Evolutionary conservation across 2,888 invertebrate species (phyloP).

Genomic region (Octonoba sinensis): DNA sequence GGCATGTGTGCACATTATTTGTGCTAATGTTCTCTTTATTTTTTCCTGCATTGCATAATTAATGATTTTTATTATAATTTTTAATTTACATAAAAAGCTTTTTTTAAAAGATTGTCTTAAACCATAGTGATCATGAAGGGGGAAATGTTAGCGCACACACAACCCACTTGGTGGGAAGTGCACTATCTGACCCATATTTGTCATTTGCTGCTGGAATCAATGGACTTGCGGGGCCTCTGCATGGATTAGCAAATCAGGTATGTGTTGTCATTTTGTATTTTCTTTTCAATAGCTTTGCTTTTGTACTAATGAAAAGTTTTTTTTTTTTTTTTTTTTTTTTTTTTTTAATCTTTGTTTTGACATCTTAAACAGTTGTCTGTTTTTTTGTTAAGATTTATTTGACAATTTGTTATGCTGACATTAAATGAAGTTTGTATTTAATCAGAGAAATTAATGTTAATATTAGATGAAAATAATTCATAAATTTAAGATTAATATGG

Average conservation of each 20-base stretch:
- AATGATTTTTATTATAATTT: background rate
- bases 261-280: background rate
- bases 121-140: slow-evolving; percentile 89
- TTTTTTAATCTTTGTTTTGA: too few species aligned
- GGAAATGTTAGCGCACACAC: slow-evolving; percentile 97
- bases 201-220: slow-evolving; percentile 93
- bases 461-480: too few species aligned
- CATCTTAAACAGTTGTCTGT: too few species aligned
- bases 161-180: slow-evolving; percentile 92
- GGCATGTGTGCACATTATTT: too few species aligned
- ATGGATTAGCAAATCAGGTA: slow-evolving; percentile 95
- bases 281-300: background rate
- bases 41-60: background rate
- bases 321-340: too few species aligned
- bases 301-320: background rate
- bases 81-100: background rate
- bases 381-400: too few species aligned
- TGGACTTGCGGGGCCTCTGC: slow-evolving; percentile 94
- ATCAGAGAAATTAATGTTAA: too few species aligned
- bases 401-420: too few species aligned
- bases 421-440: too few species aligned
- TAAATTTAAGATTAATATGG: too few species aligned
- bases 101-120: background rate
- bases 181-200: slow-evolving; percentile 92
- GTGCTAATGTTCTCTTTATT: too few species aligned